Evolutionary conservation across 2,797 vertebrate genomes (phyloP).

Genomic region (Rhinatrema bivittatum): DNA sequence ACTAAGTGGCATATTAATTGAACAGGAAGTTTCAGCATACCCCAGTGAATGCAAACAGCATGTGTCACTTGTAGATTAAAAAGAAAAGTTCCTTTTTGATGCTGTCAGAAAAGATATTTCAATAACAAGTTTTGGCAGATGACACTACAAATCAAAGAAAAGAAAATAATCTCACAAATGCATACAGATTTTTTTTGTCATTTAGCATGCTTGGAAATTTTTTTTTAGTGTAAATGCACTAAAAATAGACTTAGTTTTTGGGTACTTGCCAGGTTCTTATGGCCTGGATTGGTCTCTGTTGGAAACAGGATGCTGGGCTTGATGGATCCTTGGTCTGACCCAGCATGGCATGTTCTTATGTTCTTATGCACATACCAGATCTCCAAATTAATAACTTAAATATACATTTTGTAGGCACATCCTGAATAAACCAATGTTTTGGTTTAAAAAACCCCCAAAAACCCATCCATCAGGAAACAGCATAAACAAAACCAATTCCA

Average conservation of each 20-base stretch:
- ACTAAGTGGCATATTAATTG: conserved; percentile 30
- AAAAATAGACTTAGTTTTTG: too few relatives aligned
- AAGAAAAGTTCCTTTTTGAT: conserved; percentile 29
- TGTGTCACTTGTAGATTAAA: conserved; percentile 32
- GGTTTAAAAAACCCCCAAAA: too few relatives aligned
- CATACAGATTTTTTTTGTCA: conserved; percentile 40
- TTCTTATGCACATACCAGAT: neutral
- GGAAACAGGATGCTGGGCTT: too few relatives aligned
- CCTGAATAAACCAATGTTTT: too few relatives aligned
- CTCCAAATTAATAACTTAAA: too few relatives aligned
- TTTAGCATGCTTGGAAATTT: conserved; percentile 20
- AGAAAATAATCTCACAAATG: conserved; percentile 34
- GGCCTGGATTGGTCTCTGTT: too few relatives aligned
- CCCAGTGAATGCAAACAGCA: conserved; percentile 35
- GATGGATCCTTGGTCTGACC: too few relatives aligned
- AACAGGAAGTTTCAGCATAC: conserved; percentile 23
- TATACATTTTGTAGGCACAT: too few relatives aligned
- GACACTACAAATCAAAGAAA: conserved; percentile 49
- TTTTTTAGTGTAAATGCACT: conserved; percentile 11
- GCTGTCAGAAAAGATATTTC: conserved; percentile 31
- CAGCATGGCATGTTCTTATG: too few relatives aligned
- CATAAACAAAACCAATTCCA: too few relatives aligned
- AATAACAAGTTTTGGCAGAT: conserved; percentile 43
- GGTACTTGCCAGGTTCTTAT: too few relatives aligned
- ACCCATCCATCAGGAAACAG: too few relatives aligned